A percentile compares a stretch with the other conserved stretches of the same genome.
Evolutionary conservation across 2,113 vertebrate species (phyloP).

Genomic region (Centropristis striata): DNA sequence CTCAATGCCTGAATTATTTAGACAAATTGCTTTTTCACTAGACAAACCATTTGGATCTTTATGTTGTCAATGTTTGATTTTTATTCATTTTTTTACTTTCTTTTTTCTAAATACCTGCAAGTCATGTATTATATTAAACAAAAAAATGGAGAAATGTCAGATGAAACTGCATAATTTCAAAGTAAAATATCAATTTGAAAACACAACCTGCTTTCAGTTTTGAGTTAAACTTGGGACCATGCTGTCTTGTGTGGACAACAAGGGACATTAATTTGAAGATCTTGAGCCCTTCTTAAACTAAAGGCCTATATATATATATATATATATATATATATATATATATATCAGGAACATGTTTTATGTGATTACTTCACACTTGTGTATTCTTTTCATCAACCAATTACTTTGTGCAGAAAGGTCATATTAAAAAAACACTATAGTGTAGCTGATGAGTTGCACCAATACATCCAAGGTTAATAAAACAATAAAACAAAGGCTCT

Average conservation of each 20-base stretch:
- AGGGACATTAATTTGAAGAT: background rate
- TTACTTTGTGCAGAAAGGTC: too few relatives aligned
- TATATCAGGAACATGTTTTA: too few relatives aligned
- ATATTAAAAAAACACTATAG: too few relatives aligned
- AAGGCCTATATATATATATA: too few relatives aligned
- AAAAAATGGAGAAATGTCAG: background rate
- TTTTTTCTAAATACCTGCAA: background rate
- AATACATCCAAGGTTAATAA: too few relatives aligned
- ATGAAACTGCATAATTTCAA: slow-evolving; percentile 28
- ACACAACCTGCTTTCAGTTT: slow-evolving; percentile 19
- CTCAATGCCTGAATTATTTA: background rate
- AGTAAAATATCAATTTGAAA: background rate
- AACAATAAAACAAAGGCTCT: too few relatives aligned
- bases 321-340: too few relatives aligned
- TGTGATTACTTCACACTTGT: too few relatives aligned
- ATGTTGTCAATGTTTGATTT: too few relatives aligned
- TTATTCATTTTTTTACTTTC: background rate
- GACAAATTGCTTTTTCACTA: background rate
- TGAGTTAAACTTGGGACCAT: slow-evolving; percentile 11
- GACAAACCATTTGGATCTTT: background rate
- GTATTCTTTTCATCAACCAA: too few relatives aligned
- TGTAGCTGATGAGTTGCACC: too few relatives aligned
- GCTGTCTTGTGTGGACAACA: background rate
- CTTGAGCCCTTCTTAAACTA: background rate
- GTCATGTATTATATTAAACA: background rate